Evolutionary conservation across 2,888 invertebrate species (phyloP).

Genomic region (Sympetrum striolatum): DNA sequence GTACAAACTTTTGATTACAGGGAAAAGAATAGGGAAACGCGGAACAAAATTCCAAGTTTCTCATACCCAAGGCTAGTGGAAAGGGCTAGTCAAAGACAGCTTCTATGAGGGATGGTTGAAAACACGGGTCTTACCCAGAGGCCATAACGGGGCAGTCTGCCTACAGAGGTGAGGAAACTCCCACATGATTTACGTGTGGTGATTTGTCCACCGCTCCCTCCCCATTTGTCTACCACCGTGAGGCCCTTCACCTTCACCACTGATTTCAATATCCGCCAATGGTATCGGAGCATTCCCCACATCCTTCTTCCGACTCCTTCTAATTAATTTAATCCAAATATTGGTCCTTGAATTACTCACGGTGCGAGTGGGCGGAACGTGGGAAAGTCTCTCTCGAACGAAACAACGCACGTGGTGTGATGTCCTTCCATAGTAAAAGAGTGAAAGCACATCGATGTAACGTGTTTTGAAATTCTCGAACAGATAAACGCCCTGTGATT

Average conservation of each 20-base stretch:
- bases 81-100: not conserved
- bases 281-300: not conserved
- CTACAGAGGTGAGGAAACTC: not conserved
- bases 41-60: not conserved
- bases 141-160: not conserved
- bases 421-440: no score
- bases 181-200: constrained; percentile 7
- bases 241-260: not conserved
- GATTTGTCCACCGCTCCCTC: constrained; percentile 24
- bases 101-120: not conserved
- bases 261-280: not conserved
- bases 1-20: not conserved
- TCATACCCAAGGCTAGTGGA: not conserved
- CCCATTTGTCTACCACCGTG: not conserved
- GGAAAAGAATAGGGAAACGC: not conserved
- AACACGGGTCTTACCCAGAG: not conserved
- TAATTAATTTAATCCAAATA: not conserved
- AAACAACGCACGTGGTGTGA: no score
- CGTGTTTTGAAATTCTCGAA: no score
- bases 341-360: not conserved
- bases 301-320: not conserved
- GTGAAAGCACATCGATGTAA: no score
- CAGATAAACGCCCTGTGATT: no score
- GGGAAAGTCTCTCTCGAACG: not conserved
- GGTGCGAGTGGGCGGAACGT: not conserved